A percentile compares a stretch with the other conserved stretches of the same genome.
Conservation (phyloP, 2,797 vertebrate species). For the Tiaroga cobitis region DNA sequence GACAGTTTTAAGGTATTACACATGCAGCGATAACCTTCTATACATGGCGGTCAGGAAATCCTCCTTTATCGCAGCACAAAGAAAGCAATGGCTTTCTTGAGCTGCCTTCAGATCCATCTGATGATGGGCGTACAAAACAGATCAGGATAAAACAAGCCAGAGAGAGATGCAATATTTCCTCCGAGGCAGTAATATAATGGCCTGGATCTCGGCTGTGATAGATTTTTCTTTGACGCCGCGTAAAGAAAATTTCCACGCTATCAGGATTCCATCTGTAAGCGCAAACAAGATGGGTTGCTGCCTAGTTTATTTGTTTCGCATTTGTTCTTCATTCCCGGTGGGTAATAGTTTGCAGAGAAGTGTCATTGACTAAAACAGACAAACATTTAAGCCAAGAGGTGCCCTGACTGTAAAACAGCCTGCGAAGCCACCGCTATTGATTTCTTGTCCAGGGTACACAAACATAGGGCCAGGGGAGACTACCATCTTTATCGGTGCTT, state of each 20-base stretch:
- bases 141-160: slow-evolving; percentile 76
- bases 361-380: slow-evolving; percentile 84
- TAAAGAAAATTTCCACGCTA: slow-evolving; percentile 73
- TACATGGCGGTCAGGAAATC: slow-evolving; percentile 73
- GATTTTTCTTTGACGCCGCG: slow-evolving; percentile 71
- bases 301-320: slow-evolving; percentile 79
- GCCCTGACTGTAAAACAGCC: slow-evolving; percentile 81
- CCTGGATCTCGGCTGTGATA: slow-evolving; percentile 72
- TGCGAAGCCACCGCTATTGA: slow-evolving; percentile 76
- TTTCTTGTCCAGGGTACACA: slow-evolving; percentile 79
- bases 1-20: slow-evolving; percentile 70
- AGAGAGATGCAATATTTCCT: slow-evolving; percentile 76
- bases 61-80: slow-evolving; percentile 67
- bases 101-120: slow-evolving; percentile 65
- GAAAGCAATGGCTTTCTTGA: slow-evolving; percentile 64
- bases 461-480: slow-evolving; percentile 73
- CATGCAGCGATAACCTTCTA: slow-evolving; percentile 77
- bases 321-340: slow-evolving; percentile 73
- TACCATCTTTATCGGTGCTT: slow-evolving; percentile 76
- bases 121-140: slow-evolving; percentile 71
- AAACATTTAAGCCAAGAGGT: slow-evolving; percentile 79
- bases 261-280: slow-evolving; percentile 75
- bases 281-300: slow-evolving; percentile 70
- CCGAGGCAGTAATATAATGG: slow-evolving; percentile 74
- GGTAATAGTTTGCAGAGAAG: slow-evolving; percentile 78